These are phyloP conservation scores for Rhingia rostrata DNA, from an alignment of 2,888 invertebrate species.

Conservation along the genomic window DNA sequence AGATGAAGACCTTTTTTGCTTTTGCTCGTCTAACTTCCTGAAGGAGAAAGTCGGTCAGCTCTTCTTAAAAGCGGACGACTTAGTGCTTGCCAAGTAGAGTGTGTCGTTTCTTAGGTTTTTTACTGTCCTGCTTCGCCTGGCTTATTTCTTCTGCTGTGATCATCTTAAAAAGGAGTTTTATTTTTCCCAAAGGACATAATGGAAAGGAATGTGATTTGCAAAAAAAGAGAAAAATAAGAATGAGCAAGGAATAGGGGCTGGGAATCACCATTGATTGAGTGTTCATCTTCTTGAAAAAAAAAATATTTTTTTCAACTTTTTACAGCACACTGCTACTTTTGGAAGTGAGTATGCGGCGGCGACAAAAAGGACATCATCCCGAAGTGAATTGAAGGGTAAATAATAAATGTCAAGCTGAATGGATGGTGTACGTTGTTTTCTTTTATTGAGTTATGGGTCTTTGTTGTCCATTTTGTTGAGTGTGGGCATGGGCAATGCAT, in stretches of 20 bases:
- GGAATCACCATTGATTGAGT: constrained; percentile 70
- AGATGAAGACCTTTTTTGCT: constrained; percentile 14
- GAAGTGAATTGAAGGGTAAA: constrained; percentile 60
- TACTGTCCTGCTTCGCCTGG: constrained; percentile 16
- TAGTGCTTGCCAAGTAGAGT: constrained; percentile 35
- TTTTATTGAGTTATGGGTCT: constrained; percentile 34
- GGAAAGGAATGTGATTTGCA: constrained; percentile 33
- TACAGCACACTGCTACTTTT: constrained; percentile 51
- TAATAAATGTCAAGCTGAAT: constrained; percentile 61
- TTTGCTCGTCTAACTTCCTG: background rate
- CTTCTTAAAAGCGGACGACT: constrained; percentile 22
- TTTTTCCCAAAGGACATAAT: constrained; percentile 54
- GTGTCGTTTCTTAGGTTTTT: constrained; percentile 26
- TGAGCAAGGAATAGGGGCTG: constrained; percentile 32
- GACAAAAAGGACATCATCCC: constrained; percentile 36
- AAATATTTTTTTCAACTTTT: constrained; percentile 31
- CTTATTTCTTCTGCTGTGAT: constrained; percentile 41
- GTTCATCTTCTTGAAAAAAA: constrained; percentile 57
- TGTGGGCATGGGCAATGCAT: background rate
- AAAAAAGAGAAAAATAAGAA: background rate
- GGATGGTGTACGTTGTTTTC: constrained; percentile 39
- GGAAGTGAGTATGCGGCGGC: constrained; percentile 7
- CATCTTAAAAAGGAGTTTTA: constrained; percentile 60
- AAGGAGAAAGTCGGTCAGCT: constrained; percentile 53
- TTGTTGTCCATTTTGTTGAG: constrained; percentile 21